These are phyloP conservation scores for Oligia strigilis DNA, from an alignment of 2,888 invertebrate genomes.

Conservation along the genomic window DNA sequence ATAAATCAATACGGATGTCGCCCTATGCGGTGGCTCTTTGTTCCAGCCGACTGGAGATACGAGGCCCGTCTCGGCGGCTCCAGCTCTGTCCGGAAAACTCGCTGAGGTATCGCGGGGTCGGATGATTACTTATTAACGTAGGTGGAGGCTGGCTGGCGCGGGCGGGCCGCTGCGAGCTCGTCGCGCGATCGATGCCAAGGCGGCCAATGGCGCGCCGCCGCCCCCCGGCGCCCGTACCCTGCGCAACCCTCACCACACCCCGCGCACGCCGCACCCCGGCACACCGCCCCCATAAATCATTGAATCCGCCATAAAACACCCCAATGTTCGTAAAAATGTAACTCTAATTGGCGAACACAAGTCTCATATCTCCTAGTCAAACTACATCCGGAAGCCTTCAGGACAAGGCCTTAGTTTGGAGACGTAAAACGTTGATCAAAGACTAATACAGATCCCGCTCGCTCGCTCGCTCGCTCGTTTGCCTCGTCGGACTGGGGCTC, in stretches of 20 bases:
- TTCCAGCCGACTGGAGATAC: conserved; percentile 87
- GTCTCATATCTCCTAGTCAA: conserved; percentile 85
- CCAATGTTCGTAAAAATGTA: conserved; percentile 90
- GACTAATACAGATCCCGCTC: conserved; percentile 81
- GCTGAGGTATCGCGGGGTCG: conserved; percentile 89
- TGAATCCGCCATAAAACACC: conserved; percentile 90
- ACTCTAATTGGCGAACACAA: conserved; percentile 89
- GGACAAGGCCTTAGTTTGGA: conserved; percentile 77
- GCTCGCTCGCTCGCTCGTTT: conserved; percentile 78
- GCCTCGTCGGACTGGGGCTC: conserved; percentile 80
- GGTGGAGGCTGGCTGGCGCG: conserved; percentile 89
- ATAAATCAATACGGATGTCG: conserved; percentile 88
- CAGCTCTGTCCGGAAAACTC: conserved; percentile 89
- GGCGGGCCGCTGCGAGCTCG: conserved; percentile 88
- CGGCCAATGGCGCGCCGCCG: conserved; percentile 90
- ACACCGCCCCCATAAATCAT: conserved; percentile 90
- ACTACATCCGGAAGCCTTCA: conserved; percentile 80
- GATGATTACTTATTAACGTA: conserved; percentile 91
- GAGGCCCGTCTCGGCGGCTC: conserved; percentile 87
- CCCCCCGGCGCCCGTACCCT: conserved; percentile 83
- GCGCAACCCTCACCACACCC: conserved; percentile 85
- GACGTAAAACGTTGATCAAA: conserved; percentile 87
- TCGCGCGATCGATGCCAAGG: conserved; percentile 89
- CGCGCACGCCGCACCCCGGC: conserved; percentile 82
- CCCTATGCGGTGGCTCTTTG: conserved; percentile 87